A percentile compares a stretch with the other conserved stretches of the same genome.
Conservation (phyloP, 2,888 invertebrate species). For the Linnaemya tessellans region DNA sequence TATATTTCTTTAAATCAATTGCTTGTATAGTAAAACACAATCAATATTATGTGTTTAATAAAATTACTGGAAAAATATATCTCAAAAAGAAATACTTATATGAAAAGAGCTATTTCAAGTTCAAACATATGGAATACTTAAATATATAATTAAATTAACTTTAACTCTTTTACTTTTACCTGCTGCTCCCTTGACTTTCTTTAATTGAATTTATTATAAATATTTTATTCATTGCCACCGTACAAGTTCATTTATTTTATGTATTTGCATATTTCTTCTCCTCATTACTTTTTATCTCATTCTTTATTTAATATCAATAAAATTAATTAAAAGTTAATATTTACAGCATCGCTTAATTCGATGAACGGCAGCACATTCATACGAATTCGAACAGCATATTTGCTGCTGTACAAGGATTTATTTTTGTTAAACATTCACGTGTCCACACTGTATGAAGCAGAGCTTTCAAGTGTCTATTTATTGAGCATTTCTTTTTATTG, state of each 20-base stretch:
- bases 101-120: too few species aligned
- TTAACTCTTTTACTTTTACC: neutral
- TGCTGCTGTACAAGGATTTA: neutral
- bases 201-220: conserved; percentile 23
- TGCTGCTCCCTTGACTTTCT: neutral
- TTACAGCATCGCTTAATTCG: conserved; percentile 60
- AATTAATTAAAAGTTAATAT: conserved; percentile 68
- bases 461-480: neutral
- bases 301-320: conserved; percentile 51
- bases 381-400: neutral
- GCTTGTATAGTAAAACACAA: too few species aligned
- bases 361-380: conserved; percentile 11
- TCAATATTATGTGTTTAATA: too few species aligned
- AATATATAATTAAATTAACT: too few species aligned
- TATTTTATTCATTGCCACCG: conserved; percentile 42
- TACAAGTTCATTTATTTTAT: conserved; percentile 17
- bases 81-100: too few species aligned
- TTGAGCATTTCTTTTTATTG: neutral
- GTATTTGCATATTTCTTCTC: neutral
- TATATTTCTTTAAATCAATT: too few species aligned
- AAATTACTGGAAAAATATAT: too few species aligned
- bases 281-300: neutral
- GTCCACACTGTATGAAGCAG: neutral
- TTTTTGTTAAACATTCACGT: neutral
- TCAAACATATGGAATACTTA: too few species aligned